Evolutionary conservation across 2,888 invertebrate species (phyloP), one percentile per base, ranked within the genome.

Genomic region (Dryadula phaetusa): DNA sequence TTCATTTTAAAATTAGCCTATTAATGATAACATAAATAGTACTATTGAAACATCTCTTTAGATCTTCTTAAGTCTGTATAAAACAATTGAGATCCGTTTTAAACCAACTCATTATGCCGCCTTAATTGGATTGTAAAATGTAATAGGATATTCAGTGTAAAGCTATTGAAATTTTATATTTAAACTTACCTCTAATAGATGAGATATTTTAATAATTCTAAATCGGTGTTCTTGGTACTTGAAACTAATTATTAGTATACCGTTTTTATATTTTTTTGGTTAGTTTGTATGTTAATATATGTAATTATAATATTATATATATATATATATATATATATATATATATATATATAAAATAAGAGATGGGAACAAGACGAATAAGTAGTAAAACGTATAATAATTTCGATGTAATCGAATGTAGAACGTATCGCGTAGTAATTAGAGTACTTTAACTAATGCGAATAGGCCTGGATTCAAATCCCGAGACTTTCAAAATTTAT

Each of bases 81-180:
- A 52, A 62, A 62, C 49, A 62, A 62, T 62, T 49, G 28, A 52
- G 25, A 52, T 40, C 49, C 22, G 10, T 49, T 62, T 52, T 14
- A 52, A 52, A 40, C 40, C 37, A 62, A 25, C 49, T 62, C 52
- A 62, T 62, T 62, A 62, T 62, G 10, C 28, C 28, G 14, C 25
- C 25, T 62, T 62, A 62, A 62, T 62, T 52, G 62, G 62, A 62
- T 62, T 62, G 20, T 52, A 49, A 16, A 14, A 53, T 34, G 34
- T 56, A 32, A 34, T 28, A 56, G 28, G 8, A 52, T 16, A n/a
- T 28, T 10, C n/a, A 10, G 10, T 52, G n/a, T 28, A 5, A 32
- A 52, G 52, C 52, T 28, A 16, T 52, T 52, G 52, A 52, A 52
- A 28, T 52, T 28, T 52, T 52, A 52, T 52, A 52, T 52, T 52